phyloP scores from a whole-genome alignment of 2,888 invertebrate species.

The Apamea crenata region DNA sequence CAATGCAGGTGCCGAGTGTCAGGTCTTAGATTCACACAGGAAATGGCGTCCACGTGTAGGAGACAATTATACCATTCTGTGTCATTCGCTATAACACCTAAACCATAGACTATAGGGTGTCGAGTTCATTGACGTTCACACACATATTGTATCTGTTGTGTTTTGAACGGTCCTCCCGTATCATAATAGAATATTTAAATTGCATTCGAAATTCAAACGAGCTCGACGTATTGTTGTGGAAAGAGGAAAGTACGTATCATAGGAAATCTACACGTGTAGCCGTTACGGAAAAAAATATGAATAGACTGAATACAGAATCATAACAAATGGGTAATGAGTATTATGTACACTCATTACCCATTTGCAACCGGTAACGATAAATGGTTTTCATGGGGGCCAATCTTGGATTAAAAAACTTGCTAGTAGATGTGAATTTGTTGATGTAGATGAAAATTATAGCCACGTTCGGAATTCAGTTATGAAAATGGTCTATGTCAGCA shows the following conservation, averaged over 20 bases:
- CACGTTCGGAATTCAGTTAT: neutral
- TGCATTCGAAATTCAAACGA: conserved; percentile 56
- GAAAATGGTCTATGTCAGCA: neutral
- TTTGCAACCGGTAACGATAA: neutral
- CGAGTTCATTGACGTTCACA: conserved; percentile 49
- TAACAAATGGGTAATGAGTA: conserved; percentile 16
- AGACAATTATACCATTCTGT: conserved; percentile 39
- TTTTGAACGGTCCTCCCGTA: conserved; percentile 45
- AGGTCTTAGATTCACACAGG: conserved; percentile 52
- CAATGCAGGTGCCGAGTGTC: conserved; percentile 43
- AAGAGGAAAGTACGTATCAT: conserved; percentile 28
- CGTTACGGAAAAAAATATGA: conserved; percentile 29
- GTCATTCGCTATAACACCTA: conserved; percentile 39
- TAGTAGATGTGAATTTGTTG: neutral
- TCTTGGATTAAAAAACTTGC: neutral
- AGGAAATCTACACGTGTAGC: conserved; percentile 34
- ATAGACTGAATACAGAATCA: conserved; percentile 34
- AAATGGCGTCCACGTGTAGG: conserved; percentile 55
- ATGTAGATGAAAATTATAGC: neutral
- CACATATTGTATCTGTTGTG: conserved; percentile 40
- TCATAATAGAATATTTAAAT: conserved; percentile 57
- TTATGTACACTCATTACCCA: no score
- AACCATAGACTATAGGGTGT: conserved; percentile 28
- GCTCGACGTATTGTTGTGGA: conserved; percentile 26
- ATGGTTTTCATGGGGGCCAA: conserved; percentile 3